phyloP scores from a whole-genome alignment of 2,888 invertebrate species.

The Plagiodera versicolora region DNA sequence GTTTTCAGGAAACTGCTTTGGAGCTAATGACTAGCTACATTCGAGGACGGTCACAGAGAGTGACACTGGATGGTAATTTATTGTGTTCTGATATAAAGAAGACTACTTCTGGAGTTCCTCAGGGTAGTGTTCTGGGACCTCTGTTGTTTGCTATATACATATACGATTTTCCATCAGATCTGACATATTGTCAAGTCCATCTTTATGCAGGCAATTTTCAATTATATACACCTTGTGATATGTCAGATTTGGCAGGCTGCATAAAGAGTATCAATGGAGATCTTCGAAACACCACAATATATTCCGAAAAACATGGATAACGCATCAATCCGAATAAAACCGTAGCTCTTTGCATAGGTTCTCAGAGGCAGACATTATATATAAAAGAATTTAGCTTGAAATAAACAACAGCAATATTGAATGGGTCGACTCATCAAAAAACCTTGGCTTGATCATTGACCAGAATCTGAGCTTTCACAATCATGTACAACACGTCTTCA shows the following conservation, averaged over 20 bases:
- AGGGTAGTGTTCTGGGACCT: conserved; percentile 10
- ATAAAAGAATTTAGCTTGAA: no score
- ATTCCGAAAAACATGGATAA: neutral
- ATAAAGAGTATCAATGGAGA: conserved; percentile 1
- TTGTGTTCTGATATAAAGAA: neutral
- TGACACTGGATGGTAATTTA: neutral
- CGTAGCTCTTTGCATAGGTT: conserved; percentile 1
- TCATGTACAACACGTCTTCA: no score
- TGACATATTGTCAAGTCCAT: neutral
- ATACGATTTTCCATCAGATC: neutral
- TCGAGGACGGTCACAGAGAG: conserved; percentile 3
- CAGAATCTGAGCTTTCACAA: no score
- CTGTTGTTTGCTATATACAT: neutral
- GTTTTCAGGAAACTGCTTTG: conserved; percentile 7
- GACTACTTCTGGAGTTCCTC: conserved; percentile 11
- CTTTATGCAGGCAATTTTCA: neutral
- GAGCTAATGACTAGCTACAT: conserved; percentile 7
- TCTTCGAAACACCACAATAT: conserved; percentile 2
- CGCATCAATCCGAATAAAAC: conserved; percentile 1
- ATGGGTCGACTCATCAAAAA: no score
- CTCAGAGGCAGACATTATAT: neutral
- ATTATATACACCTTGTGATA: neutral
- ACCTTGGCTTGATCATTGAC: no score
- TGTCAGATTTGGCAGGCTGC: neutral
- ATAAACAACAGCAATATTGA: no score